These are phyloP conservation scores for Oithona nana DNA, from an alignment of 2,888 invertebrate genomes.

Conservation along the genomic window DNA sequence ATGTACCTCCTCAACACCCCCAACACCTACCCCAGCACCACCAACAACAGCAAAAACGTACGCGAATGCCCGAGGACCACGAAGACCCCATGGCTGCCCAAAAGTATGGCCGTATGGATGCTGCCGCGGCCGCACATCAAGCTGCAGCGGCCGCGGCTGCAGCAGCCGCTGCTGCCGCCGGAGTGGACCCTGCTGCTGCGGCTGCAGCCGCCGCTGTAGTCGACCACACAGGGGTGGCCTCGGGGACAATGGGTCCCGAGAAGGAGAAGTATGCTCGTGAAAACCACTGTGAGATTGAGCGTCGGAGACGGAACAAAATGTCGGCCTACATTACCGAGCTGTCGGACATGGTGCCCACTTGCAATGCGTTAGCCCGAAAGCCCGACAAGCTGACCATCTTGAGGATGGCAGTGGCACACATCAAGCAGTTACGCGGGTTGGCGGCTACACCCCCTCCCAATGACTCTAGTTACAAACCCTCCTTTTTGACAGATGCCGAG, in stretches of 20 bases:
- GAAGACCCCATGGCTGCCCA: neutral
- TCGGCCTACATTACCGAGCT: slow-evolving; percentile 98
- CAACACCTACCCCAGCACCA: neutral
- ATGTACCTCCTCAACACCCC: neutral
- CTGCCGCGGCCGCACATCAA: neutral
- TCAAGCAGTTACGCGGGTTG: slow-evolving; percentile 86
- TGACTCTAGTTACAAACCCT: slow-evolving; percentile 93
- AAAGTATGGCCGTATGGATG: neutral
- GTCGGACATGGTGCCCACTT: slow-evolving; percentile 98
- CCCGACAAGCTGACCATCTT: slow-evolving; percentile 97
- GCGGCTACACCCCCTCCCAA: slow-evolving; percentile 27
- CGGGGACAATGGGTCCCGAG: neutral
- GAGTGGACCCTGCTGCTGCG: neutral
- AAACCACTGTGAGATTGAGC: slow-evolving; percentile 97
- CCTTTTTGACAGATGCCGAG: slow-evolving; percentile 96
- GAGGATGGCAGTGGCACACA: slow-evolving; percentile 97
- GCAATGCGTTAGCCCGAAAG: slow-evolving; percentile 89
- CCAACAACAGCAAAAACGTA: neutral
- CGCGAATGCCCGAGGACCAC: neutral
- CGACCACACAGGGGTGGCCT: neutral
- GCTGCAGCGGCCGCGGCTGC: slow-evolving; percentile 9
- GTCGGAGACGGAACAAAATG: slow-evolving; percentile 97
- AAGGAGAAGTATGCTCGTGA: slow-evolving; percentile 40
- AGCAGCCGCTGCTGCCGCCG: slow-evolving; percentile 6
- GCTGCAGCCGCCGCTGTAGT: neutral